These are phyloP conservation scores for Perdix hodgsoniae DNA, from an alignment of 2,797 vertebrate species.

Conservation along the genomic window DNA sequence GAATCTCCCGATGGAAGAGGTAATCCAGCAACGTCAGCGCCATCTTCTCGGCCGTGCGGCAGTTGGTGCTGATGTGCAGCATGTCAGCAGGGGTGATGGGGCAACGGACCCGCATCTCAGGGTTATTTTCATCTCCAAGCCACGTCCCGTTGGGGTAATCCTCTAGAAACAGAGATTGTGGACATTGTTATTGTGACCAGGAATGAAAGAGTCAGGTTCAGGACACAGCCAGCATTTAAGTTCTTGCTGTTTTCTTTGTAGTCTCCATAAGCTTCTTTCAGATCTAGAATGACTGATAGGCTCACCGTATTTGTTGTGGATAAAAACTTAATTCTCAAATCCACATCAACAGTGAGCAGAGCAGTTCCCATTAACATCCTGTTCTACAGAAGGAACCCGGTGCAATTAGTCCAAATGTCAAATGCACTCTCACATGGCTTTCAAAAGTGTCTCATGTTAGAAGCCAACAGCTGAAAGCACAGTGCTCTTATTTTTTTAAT, in stretches of 20 bases:
- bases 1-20: conserved; percentile 96
- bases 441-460: background rate
- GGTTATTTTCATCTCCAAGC: conserved; percentile 96
- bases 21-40: conserved; percentile 95
- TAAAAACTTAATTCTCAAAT: background rate
- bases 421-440: fast-evolving
- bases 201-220: background rate
- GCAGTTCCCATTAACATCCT: background rate
- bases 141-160: conserved; percentile 95
- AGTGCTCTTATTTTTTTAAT: background rate
- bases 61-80: conserved; percentile 97
- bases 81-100: conserved; percentile 94
- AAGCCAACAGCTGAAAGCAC: background rate
- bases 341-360: background rate
- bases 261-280: background rate
- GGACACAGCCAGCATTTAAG: background rate
- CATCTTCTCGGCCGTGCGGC: conserved; percentile 98
- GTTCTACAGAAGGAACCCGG: background rate
- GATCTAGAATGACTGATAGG: background rate
- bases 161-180: conserved; percentile 79
- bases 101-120: conserved; percentile 94
- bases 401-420: background rate
- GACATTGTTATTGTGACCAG: background rate
- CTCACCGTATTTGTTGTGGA: fast-evolving
- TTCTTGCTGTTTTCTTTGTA: background rate